These are phyloP conservation scores for Macrotis lagotis DNA, from an alignment of 2,113 vertebrate species.

Conservation along the genomic window DNA sequence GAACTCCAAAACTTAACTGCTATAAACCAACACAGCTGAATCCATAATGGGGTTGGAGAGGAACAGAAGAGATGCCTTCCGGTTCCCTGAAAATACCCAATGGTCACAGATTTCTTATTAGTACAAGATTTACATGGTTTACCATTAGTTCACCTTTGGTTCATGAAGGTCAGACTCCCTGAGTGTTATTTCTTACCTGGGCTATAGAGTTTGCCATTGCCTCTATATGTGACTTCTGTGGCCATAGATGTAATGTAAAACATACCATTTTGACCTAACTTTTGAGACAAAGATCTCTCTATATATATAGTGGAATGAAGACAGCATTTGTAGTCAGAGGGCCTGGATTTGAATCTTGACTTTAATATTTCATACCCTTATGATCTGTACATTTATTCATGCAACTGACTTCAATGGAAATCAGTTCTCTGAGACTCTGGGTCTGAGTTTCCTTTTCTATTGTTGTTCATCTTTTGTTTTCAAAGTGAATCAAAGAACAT, in stretches of 20 bases:
- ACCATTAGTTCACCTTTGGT: neutral
- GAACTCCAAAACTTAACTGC: neutral
- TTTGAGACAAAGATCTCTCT: neutral
- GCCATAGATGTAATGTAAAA: neutral
- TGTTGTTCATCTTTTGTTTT: neutral
- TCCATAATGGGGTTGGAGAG: neutral
- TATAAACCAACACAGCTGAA: neutral
- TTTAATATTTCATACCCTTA: neutral
- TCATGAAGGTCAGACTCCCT: neutral
- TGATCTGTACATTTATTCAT: neutral
- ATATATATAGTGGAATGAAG: neutral
- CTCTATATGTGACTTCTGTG: neutral
- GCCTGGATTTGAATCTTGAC: neutral
- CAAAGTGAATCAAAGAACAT: neutral
- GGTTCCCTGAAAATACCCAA: neutral
- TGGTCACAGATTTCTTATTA: neutral
- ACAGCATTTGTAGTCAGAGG: neutral
- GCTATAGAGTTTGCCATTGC: neutral
- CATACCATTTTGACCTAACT: neutral
- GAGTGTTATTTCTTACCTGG: neutral
- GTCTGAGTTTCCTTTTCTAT: neutral
- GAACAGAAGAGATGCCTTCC: neutral
- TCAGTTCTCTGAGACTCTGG: neutral
- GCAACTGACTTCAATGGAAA: neutral
- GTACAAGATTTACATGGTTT: neutral